phyloP scores from a whole-genome alignment of 2,797 vertebrate species.

The Lycodopsis pacificus region DNA sequence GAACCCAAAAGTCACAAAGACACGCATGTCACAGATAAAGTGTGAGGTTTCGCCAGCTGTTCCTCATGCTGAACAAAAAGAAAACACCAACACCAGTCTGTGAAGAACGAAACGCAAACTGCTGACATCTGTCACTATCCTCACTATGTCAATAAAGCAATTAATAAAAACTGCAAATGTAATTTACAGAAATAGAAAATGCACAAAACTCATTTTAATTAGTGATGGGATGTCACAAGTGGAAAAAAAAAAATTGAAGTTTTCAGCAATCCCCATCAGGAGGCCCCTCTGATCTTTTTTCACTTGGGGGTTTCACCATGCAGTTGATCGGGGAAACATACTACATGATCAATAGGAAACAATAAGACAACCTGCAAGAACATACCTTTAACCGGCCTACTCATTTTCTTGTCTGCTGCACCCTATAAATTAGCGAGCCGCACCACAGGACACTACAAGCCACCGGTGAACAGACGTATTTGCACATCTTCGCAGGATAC shows the following conservation, averaged over 20 bases:
- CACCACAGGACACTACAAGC: background rate
- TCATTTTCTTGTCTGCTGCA: background rate
- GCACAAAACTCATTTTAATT: background rate
- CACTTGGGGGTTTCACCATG: background rate
- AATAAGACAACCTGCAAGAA: background rate
- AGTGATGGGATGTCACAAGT: background rate
- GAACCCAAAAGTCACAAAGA: background rate
- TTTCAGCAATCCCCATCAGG: background rate
- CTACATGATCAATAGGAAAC: background rate
- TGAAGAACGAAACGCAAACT: constrained; percentile 34
- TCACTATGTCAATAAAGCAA: background rate
- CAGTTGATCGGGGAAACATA: background rate
- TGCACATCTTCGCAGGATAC: constrained; percentile 6
- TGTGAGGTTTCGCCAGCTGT: constrained; percentile 17
- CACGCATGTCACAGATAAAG: background rate
- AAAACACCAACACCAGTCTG: background rate
- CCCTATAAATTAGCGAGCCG: background rate
- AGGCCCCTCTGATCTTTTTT: background rate
- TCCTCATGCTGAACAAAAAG: background rate
- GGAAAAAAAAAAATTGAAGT: no score
- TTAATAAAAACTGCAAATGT: background rate
- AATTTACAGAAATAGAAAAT: background rate
- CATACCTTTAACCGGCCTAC: background rate
- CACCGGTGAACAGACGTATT: background rate
- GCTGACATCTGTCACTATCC: background rate